phyloP scores from a whole-genome alignment of 2,797 vertebrate genomes.

The Characodon lateralis region DNA sequence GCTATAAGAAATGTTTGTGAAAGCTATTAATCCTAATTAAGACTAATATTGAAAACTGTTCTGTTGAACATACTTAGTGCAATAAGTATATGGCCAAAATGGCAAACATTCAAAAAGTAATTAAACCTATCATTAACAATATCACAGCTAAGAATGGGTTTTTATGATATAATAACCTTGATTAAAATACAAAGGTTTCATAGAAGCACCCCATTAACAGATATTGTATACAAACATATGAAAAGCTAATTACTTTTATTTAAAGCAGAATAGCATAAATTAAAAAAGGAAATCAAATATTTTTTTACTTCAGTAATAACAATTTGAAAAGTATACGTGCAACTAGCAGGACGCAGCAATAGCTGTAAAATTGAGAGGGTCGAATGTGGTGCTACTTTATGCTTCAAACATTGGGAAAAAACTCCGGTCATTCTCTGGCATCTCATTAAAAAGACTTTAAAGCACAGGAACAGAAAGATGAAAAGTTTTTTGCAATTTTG shows the following conservation, averaged over 20 bases:
- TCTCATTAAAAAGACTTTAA: neutral
- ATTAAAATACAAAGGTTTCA: neutral
- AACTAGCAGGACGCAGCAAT: neutral
- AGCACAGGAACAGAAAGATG: neutral
- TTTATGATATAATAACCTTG: neutral
- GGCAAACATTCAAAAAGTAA: neutral
- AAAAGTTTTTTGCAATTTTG: neutral
- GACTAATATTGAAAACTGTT: no score
- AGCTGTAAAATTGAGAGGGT: neutral
- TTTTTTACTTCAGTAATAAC: neutral
- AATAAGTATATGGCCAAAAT: neutral
- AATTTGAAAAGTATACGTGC: neutral
- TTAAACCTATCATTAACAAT: neutral
- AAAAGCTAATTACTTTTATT: neutral
- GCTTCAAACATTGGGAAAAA: neutral
- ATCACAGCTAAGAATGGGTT: neutral
- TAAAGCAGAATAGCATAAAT: neutral
- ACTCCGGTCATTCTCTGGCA: neutral
- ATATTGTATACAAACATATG: neutral
- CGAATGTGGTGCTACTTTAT: neutral
- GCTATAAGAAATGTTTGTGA: no score
- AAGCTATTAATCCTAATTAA: no score
- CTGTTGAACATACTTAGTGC: neutral
- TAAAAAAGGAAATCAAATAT: neutral
- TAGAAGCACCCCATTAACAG: neutral